phyloP scores from a whole-genome alignment of 2,797 vertebrate species.

The Urocyon cinereoargenteus region DNA sequence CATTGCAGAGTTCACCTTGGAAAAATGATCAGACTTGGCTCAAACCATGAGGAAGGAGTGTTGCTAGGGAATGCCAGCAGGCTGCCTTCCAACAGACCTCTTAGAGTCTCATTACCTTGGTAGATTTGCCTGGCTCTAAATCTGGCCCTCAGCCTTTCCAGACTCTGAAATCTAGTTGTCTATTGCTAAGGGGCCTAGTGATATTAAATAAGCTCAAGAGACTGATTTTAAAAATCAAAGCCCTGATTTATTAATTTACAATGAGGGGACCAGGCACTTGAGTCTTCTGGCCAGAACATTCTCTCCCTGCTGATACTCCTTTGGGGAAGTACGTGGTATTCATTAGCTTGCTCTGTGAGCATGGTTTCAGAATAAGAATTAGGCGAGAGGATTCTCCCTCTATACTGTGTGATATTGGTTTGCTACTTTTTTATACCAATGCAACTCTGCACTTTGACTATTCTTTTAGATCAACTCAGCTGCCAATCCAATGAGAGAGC shows the following conservation, averaged over 20 bases:
- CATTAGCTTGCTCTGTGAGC: not conserved
- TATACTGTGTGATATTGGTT: not conserved
- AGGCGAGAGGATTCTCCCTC: not conserved
- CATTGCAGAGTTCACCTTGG: slow-evolving; percentile 38
- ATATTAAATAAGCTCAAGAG: slow-evolving; percentile 48
- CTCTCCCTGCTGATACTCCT: not conserved
- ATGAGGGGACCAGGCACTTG: not conserved
- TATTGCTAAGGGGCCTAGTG: slow-evolving; percentile 19
- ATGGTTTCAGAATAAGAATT: not conserved
- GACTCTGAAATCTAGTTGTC: not conserved
- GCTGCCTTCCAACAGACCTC: slow-evolving; percentile 53
- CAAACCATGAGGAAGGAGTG: not conserved
- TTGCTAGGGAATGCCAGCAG: not conserved
- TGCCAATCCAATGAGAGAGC: not conserved
- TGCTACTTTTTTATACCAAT: not conserved
- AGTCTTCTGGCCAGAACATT: slow-evolving; percentile 10
- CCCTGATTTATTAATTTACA: slow-evolving; percentile 56
- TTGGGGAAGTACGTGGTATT: not conserved
- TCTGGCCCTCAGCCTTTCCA: not conserved
- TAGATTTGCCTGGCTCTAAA: not conserved
- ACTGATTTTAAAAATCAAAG: slow-evolving; percentile 52
- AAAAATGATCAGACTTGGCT: slow-evolving; percentile 58
- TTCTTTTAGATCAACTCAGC: not conserved
- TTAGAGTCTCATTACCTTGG: not conserved
- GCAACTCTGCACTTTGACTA: not conserved